Evolutionary conservation across 92 coral and sea anemone genomes (phyloP).

Genomic region (Galaxea fascicularis): DNA sequence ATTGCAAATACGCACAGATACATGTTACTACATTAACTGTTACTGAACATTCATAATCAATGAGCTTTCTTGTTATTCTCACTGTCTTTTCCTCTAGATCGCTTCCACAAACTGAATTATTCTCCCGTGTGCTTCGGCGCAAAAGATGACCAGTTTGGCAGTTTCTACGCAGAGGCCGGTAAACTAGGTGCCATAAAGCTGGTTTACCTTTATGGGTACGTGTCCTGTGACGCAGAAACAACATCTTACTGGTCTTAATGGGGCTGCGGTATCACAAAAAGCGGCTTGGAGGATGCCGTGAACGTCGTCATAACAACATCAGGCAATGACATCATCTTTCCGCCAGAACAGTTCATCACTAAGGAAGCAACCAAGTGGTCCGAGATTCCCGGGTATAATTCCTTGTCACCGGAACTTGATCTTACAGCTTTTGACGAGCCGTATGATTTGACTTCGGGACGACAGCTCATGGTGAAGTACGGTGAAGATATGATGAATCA

Average conservation of each 20-base stretch:
- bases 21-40: no score
- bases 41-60: no score
- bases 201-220: conserved; percentile 5
- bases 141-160: conserved; percentile 4
- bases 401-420: conserved; percentile 1
- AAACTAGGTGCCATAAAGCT: not conserved
- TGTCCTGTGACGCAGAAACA: not conserved
- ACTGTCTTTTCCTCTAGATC: no score
- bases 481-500: conserved; percentile 17
- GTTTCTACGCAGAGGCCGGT: not conserved
- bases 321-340: not conserved
- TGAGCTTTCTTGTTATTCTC: no score
- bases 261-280: not conserved
- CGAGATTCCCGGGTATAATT: conserved; percentile 4
- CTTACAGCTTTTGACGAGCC: not conserved
- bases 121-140: conserved; percentile 9
- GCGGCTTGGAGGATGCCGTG: not conserved
- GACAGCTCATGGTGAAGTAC: not conserved
- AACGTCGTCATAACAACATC: conserved; percentile 7
- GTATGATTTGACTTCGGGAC: not conserved
- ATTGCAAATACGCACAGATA: no score
- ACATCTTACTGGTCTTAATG: not conserved
- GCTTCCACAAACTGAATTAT: not conserved
- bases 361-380: not conserved
- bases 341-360: not conserved